These are phyloP conservation scores for Drosophila longiperda DNA, from an alignment of 2,888 invertebrate genomes.

Conservation along the genomic window DNA sequence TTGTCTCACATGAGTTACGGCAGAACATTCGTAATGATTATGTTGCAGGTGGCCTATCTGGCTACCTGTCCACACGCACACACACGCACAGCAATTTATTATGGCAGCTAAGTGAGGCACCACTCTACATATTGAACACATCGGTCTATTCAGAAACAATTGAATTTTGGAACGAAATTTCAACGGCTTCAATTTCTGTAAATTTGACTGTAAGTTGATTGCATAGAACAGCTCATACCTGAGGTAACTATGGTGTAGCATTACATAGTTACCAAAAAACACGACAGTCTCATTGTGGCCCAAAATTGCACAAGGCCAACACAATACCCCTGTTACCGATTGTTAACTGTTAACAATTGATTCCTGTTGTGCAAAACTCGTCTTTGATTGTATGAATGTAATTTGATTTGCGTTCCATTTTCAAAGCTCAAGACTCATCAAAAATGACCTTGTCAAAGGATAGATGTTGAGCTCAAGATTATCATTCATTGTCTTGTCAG, in stretches of 20 bases:
- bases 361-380: constrained; percentile 3
- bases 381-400: background rate
- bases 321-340: constrained; percentile 10
- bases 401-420: constrained; percentile 31
- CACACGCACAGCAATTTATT: background rate
- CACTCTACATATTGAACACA: constrained; percentile 21
- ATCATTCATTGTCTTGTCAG: background rate
- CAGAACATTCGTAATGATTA: constrained; percentile 68
- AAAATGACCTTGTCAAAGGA: background rate
- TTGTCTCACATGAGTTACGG: constrained; percentile 51
- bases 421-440: background rate
- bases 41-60: constrained; percentile 49
- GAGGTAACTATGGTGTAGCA: background rate
- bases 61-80: background rate
- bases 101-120: background rate
- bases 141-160: constrained; percentile 26
- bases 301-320: constrained; percentile 25
- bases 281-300: constrained; percentile 31
- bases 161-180: constrained; percentile 42
- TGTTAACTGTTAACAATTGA: constrained; percentile 10
- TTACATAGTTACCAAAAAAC: constrained; percentile 12
- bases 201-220: constrained; percentile 16
- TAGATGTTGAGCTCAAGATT: background rate
- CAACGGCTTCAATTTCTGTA: constrained; percentile 17
- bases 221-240: background rate